Evolutionary conservation across 92 coral and sea anemone species (phyloP).

Genomic region (Epizoanthus ramosus): DNA sequence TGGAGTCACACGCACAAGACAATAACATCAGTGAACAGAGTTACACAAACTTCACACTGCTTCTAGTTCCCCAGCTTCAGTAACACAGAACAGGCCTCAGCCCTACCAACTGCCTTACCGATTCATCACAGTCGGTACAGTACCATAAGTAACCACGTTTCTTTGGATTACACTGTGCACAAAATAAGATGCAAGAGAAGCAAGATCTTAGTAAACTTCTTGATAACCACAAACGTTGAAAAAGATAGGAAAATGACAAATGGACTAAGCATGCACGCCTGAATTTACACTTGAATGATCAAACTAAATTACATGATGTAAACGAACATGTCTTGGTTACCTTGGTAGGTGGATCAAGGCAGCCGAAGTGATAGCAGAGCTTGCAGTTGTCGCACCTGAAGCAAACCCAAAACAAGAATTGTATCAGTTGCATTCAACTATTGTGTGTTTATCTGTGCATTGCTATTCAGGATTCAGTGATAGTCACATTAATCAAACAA

Average conservation of each 20-base stretch:
- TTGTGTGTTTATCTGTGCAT: neutral
- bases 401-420: neutral
- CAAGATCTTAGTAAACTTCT: neutral
- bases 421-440: neutral
- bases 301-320: neutral
- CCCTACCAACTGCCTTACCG: slow-evolving; percentile 92
- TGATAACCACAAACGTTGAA: neutral
- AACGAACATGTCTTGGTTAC: slow-evolving; percentile 40
- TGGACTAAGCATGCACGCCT: neutral
- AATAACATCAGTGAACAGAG: neutral
- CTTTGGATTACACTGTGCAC: slow-evolving; percentile 84
- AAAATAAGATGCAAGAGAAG: neutral
- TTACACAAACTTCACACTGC: neutral
- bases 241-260: neutral
- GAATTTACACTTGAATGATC: neutral
- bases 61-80: neutral
- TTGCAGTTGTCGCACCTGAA: slow-evolving; percentile 90
- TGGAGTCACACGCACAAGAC: neutral
- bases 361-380: slow-evolving; percentile 88
- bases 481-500: too few species aligned
- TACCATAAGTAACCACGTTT: slow-evolving; percentile 97
- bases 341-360: slow-evolving; percentile 96
- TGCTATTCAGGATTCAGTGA: too few species aligned
- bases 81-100: neutral
- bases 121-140: slow-evolving; percentile 97